A percentile compares a stretch with the other conserved stretches of the same genome.
phyloP scores from a whole-genome alignment of 1,140 invertebrate genomes.

The Euwallacea fornicatus region DNA sequence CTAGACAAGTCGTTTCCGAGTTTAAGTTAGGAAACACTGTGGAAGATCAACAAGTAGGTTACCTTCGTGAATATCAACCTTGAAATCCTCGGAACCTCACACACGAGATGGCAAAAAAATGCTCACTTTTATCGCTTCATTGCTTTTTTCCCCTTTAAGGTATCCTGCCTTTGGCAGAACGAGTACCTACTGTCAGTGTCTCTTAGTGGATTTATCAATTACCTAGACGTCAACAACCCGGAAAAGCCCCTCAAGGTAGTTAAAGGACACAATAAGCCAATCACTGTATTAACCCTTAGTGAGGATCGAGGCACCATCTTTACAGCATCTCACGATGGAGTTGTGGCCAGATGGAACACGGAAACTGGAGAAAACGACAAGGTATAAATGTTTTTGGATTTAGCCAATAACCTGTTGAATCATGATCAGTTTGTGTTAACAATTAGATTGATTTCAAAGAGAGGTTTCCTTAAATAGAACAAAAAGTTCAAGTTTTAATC shows the following conservation, averaged over 20 bases:
- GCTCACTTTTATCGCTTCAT: no score
- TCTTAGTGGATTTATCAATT: conserved; percentile 93
- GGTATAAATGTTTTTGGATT: conserved; percentile 7
- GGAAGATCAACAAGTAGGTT: conserved; percentile 78
- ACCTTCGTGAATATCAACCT: neutral
- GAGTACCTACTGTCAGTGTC: conserved; percentile 87
- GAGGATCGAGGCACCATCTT: conserved; percentile 78
- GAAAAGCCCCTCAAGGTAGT: conserved; percentile 80
- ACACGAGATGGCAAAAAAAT: no score
- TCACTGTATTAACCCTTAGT: conserved; percentile 85
- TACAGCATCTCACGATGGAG: conserved; percentile 92
- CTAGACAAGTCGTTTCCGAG: conserved; percentile 71
- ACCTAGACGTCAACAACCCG: conserved; percentile 88
- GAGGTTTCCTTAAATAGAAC: no score
- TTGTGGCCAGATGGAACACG: conserved; percentile 86
- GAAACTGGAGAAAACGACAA: conserved; percentile 60
- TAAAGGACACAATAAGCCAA: conserved; percentile 98
- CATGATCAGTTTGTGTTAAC: neutral
- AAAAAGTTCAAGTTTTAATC: no score
- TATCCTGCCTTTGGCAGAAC: conserved; percentile 96
- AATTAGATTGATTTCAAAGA: no score
- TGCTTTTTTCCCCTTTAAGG: conserved; percentile 45
- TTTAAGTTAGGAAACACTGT: conserved; percentile 86
- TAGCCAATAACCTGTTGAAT: neutral
- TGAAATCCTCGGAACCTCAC: no score